Conservation (phyloP, 1,140 invertebrate genomes). For the Drosophila arawakana region DNA sequence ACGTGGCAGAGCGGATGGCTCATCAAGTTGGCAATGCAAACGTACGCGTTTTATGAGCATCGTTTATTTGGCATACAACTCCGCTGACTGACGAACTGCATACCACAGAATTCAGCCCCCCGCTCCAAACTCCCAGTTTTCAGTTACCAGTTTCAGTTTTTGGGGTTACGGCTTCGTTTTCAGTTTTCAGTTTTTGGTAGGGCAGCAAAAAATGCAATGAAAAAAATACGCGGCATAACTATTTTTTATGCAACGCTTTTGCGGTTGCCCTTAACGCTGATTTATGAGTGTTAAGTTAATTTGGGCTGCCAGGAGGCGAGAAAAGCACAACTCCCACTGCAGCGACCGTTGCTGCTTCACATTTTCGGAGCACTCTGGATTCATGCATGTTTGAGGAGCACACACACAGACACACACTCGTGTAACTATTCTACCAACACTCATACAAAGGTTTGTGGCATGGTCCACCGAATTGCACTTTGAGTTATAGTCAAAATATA, state of each 20-base stretch:
- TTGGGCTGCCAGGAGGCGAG: conserved; percentile 60
- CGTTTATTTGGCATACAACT: conserved; percentile 68
- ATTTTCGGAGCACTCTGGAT: conserved; percentile 43
- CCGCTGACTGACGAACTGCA: conserved; percentile 48
- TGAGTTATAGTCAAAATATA: conserved; percentile 75
- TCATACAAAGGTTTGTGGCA: conserved; percentile 8
- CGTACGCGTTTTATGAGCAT: conserved; percentile 65
- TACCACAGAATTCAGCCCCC: background rate
- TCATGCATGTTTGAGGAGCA: conserved; percentile 66
- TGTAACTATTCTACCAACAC: conserved; percentile 51
- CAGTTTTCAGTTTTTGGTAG: background rate
- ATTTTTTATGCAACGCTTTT: conserved; percentile 79
- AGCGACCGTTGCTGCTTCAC: conserved; percentile 21
- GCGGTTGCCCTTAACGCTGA: conserved; percentile 79
- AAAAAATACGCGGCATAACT: conserved; percentile 63
- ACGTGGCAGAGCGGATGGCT: background rate
- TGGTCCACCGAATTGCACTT: conserved; percentile 46
- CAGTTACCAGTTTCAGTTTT: conserved; percentile 20
- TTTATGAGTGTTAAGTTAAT: conserved; percentile 82
- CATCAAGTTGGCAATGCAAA: conserved; percentile 74
- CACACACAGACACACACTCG: conserved; percentile 34
- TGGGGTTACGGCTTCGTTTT: conserved; percentile 16
- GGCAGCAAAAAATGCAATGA: conserved; percentile 31
- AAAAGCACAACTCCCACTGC: conserved; percentile 17
- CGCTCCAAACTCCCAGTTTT: background rate